Percentiles rank a stretch among this genome's conserved stretches.
These are phyloP conservation scores for Danaus melanippus DNA, from an alignment of 1,140 invertebrate species.

Conservation along the genomic window DNA sequence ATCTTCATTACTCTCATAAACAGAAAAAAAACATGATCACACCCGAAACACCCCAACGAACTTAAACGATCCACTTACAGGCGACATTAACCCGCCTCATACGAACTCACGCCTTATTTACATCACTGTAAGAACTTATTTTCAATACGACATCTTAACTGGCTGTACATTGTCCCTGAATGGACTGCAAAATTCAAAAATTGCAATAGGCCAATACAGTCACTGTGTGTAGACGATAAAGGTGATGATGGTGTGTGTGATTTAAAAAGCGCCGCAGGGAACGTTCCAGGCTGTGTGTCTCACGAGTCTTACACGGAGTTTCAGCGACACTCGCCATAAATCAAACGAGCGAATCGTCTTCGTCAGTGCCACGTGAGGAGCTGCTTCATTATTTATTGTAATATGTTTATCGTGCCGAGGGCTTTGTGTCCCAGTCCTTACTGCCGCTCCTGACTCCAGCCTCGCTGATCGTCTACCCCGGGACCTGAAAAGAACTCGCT, in stretches of 20 bases:
- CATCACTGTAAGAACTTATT: slow-evolving; percentile 3
- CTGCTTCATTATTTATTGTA: no score
- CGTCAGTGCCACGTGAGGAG: no score
- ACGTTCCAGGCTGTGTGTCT: slow-evolving; percentile 13
- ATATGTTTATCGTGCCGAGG: no score
- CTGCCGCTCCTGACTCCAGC: no score
- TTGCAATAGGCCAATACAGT: not conserved
- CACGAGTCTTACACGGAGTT: slow-evolving; percentile 21
- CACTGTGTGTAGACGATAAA: not conserved
- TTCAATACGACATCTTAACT: not conserved
- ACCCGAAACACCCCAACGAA: slow-evolving; percentile 19
- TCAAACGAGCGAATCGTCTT: slow-evolving; percentile 17
- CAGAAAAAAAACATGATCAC: slow-evolving; percentile 20
- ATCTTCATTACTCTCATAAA: slow-evolving; percentile 21
- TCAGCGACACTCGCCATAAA: slow-evolving; percentile 14
- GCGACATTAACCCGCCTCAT: no score
- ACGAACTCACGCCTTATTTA: slow-evolving; percentile 6
- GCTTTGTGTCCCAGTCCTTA: no score
- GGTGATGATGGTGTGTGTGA: not conserved
- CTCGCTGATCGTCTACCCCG: no score
- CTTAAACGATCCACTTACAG: slow-evolving; percentile 6
- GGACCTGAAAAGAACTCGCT: slow-evolving; percentile 4
- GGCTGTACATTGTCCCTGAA: no score
- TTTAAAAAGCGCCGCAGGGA: not conserved
- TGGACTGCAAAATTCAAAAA: slow-evolving; percentile 1